Evolutionary conservation across 2,888 invertebrate species (phyloP).

Genomic region (Brachypterus glaber): DNA sequence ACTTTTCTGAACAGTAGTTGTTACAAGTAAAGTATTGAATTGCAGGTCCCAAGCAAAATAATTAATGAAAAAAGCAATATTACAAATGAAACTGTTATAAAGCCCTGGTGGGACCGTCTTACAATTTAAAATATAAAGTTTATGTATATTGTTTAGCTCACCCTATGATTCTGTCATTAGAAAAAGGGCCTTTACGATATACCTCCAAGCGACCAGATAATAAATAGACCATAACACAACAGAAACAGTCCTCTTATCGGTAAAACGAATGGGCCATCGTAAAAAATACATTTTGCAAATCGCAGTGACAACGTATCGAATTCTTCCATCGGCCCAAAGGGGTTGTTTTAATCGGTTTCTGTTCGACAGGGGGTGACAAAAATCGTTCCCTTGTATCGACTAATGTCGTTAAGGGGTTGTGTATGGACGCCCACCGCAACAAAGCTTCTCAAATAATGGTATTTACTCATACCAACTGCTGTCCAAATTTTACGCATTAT

Average conservation of each 20-base stretch:
- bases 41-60: slow-evolving; percentile 5
- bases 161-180: slow-evolving; percentile 41
- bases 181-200: slow-evolving; percentile 30
- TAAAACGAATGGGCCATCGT: slow-evolving; percentile 24
- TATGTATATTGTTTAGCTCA: slow-evolving; percentile 32
- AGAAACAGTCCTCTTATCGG: slow-evolving; percentile 24
- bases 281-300: slow-evolving; percentile 38
- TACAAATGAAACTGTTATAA: slow-evolving; percentile 11
- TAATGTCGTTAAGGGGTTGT: slow-evolving; percentile 39
- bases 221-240: slow-evolving; percentile 20
- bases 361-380: slow-evolving; percentile 33
- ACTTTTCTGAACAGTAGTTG: too few species aligned
- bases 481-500: slow-evolving; percentile 19
- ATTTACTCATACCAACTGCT: slow-evolving; percentile 19
- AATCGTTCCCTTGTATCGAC: slow-evolving; percentile 33
- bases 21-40: slow-evolving; percentile 4
- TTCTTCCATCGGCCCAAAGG: slow-evolving; percentile 37
- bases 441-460: slow-evolving; percentile 28
- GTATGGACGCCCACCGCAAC: slow-evolving; percentile 37
- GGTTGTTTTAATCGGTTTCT: slow-evolving; percentile 42
- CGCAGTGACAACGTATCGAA: slow-evolving; percentile 42
- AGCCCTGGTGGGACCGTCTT: slow-evolving; percentile 28
- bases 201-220: slow-evolving; percentile 23
- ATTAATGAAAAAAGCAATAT: slow-evolving; percentile 9
- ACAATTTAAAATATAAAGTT: slow-evolving; percentile 28